phyloP scores from a whole-genome alignment of 2,113 vertebrate species.

The Atrichornis clamosus region DNA sequence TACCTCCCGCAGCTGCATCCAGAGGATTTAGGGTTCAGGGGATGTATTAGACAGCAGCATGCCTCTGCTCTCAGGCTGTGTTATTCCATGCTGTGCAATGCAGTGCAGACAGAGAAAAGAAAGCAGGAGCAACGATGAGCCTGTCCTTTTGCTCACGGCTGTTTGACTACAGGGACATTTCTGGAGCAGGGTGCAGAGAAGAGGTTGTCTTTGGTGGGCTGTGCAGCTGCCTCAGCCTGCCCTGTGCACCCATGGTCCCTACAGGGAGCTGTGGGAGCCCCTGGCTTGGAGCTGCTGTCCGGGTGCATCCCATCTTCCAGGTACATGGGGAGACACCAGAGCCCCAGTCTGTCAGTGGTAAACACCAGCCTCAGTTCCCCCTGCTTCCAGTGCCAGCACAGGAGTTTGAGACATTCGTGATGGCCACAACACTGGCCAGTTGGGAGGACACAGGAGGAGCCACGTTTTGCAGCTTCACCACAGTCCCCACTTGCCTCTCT shows the following conservation, averaged over 20 bases:
- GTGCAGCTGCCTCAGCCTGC: background rate
- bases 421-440: accelerated
- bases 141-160: background rate
- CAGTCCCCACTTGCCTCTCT: background rate
- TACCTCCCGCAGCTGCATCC: background rate
- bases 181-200: background rate
- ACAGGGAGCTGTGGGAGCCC: background rate
- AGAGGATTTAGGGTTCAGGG: background rate
- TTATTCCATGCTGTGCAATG: background rate
- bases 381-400: accelerated
- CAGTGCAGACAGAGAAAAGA: background rate
- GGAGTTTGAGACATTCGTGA: background rate
- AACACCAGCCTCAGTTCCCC: background rate
- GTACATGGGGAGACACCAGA: no score
- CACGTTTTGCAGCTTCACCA: background rate
- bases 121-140: background rate
- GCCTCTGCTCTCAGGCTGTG: background rate
- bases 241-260: background rate
- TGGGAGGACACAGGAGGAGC: background rate
- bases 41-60: background rate
- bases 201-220: background rate
- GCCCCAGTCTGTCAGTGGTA: background rate
- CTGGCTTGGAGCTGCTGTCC: background rate
- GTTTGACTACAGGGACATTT: background rate
- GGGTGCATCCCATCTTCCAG: background rate